Conservation (phyloP, 2,113 vertebrate genomes). For the Peromyscus californicus region DNA sequence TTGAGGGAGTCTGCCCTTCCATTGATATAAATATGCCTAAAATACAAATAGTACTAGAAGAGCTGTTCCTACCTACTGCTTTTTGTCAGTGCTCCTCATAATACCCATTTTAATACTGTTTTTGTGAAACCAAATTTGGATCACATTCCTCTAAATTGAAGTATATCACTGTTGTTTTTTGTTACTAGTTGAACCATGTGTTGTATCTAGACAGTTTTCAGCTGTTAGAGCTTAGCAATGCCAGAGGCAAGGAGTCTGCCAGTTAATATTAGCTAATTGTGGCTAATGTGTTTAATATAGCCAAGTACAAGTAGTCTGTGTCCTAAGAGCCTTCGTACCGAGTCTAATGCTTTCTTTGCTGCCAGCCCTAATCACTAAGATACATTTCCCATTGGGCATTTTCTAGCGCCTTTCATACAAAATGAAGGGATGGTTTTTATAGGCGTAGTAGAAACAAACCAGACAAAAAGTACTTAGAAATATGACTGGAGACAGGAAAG, state of each 20-base stretch:
- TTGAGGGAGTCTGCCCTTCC: not conserved
- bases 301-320: not conserved
- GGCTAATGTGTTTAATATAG: conserved; percentile 29
- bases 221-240: conserved; percentile 2
- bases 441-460: not conserved
- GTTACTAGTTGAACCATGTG: not conserved
- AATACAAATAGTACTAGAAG: not conserved
- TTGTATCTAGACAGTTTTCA: not conserved
- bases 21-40: not conserved
- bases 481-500: not conserved
- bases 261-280: conserved; percentile 12
- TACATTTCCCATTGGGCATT: conserved; percentile 38
- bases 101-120: not conserved
- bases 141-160: conserved; percentile 31
- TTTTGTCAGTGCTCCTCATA: not conserved
- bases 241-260: not conserved
- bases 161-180: not conserved
- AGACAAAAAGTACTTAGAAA: conserved; percentile 11
- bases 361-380: not conserved
- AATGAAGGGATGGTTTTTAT: not conserved
- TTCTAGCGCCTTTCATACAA: not conserved
- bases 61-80: not conserved
- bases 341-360: not conserved
- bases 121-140: conserved; percentile 38
- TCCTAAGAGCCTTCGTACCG: not conserved